Base-by-base conservation (phyloP, 2,888 invertebrate species). In the Digitonthophagus gazella region DNA sequence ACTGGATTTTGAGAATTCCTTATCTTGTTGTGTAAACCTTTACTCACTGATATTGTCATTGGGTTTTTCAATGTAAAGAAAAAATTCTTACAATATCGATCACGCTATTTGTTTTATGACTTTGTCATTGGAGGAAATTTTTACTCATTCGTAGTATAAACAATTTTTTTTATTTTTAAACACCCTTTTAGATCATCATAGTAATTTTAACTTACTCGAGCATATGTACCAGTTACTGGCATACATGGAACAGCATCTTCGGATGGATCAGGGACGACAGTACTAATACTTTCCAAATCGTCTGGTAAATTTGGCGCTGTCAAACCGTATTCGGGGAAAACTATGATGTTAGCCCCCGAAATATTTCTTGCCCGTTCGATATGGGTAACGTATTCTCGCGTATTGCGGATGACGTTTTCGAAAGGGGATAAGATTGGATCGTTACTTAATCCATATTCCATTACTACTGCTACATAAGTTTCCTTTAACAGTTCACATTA, bases 261-360 rank as follows among this genome's bases (percentile, higher is more conserved):
- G 14, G 58, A 14, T 15, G 68, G 68, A 64, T 70, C 67, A 1
- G 73, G 74, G 11, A 75, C 69, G 15, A 65, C 64, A 5, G 71
- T 72, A 20, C 72, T 71, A 58, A 73, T 68, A 18, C 57, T 68
- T 20, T 28, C 54, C 16, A 74, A 61, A 58, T 74, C 61, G 6
- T 68, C 55, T 3, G 70, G 70, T 19, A 70, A 66, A 28, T 55
- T 63, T 5, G 57, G 15, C 1, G 83, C 3, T 79, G 76, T 76
- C 22, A 76, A 72, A 22, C 74, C 76, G 61, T 75, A 78, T 80
- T 95, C 94, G 0, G 95, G 93, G 77, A 94, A 95, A 0, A 93
- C 89, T 6, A 95, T 84, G 15, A 95, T 91, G 75, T 94, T 91
- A 0, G 88, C 88, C 69, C 81, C 91, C 74, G 28, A 44, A 2